These are phyloP conservation scores for Drosophila multiciliata DNA, from an alignment of 2,888 invertebrate genomes.

Conservation along the genomic window DNA sequence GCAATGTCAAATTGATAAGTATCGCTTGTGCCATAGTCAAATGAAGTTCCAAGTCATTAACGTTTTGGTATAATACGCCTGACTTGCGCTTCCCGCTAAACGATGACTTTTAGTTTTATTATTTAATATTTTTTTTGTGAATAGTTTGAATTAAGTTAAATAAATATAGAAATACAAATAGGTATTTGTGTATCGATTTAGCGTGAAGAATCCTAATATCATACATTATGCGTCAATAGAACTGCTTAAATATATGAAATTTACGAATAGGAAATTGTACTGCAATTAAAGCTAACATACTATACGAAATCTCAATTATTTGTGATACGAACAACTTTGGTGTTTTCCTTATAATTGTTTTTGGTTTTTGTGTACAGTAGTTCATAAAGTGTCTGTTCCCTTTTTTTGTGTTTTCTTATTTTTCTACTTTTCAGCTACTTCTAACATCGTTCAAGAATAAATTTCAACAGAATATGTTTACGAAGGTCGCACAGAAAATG, in stretches of 20 bases:
- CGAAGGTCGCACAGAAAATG: too few species aligned
- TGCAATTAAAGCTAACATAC: slow-evolving; percentile 41
- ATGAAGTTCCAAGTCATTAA: slow-evolving; percentile 46
- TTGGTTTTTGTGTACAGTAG: slow-evolving; percentile 7
- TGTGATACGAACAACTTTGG: slow-evolving; percentile 9
- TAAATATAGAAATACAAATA: background rate
- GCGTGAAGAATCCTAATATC: slow-evolving; percentile 27
- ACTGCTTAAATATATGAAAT: slow-evolving; percentile 29
- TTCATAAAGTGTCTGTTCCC: too few species aligned
- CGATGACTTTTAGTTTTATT: slow-evolving; percentile 40
- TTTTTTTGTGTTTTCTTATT: too few species aligned
- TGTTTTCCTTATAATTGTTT: background rate
- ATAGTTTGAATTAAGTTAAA: background rate
- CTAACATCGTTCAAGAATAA: too few species aligned
- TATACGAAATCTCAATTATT: slow-evolving; percentile 31
- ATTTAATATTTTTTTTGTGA: background rate
- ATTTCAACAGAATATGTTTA: too few species aligned
- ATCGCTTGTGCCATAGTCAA: slow-evolving; percentile 20
- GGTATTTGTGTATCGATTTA: slow-evolving; percentile 2
- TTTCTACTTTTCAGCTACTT: too few species aligned
- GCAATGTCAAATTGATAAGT: slow-evolving; percentile 9
- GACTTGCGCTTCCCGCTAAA: slow-evolving; percentile 20
- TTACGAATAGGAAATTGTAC: slow-evolving; percentile 36
- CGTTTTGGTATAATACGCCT: slow-evolving; percentile 34
- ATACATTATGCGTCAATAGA: slow-evolving; percentile 18